A percentile compares a stretch with the other conserved stretches of the same genome.
These are phyloP conservation scores for Liasis olivaceus DNA, from an alignment of 2,797 vertebrate species.

Conservation along the genomic window DNA sequence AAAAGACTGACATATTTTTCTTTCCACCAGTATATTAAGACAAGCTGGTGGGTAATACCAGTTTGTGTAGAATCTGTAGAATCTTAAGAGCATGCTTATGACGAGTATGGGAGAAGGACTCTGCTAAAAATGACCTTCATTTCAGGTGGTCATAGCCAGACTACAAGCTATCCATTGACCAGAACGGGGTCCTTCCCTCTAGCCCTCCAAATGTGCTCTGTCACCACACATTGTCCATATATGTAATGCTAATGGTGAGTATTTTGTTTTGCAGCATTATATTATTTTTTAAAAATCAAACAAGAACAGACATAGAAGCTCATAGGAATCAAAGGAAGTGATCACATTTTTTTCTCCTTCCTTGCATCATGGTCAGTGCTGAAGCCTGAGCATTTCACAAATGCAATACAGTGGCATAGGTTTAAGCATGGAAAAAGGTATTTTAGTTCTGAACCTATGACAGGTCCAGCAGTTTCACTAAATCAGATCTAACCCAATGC, in stretches of 20 bases:
- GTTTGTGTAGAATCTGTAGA: background rate
- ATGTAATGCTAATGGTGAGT: background rate
- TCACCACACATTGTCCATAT: background rate
- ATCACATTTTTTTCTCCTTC: background rate
- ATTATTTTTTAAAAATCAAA: background rate
- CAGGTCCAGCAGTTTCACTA: background rate
- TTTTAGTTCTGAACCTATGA: slow-evolving; percentile 2
- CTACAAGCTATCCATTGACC: background rate
- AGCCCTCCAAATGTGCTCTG: background rate
- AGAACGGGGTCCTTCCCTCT: background rate
- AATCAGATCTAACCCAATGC: slow-evolving; percentile 2
- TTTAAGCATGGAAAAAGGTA: background rate
- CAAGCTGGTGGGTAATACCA: background rate
- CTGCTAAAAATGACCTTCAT: background rate
- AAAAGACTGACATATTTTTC: background rate
- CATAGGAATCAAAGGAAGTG: background rate
- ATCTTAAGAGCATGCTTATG: background rate
- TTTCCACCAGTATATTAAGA: background rate
- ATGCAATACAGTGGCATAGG: background rate
- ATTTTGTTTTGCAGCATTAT: background rate
- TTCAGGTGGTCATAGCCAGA: background rate
- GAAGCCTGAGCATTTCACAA: background rate
- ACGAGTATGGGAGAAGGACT: background rate
- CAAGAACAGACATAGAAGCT: background rate
- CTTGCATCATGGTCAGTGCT: background rate